These are phyloP conservation scores for Chauna torquata DNA, from an alignment of 2,113 vertebrate genomes.

Conservation along the genomic window DNA sequence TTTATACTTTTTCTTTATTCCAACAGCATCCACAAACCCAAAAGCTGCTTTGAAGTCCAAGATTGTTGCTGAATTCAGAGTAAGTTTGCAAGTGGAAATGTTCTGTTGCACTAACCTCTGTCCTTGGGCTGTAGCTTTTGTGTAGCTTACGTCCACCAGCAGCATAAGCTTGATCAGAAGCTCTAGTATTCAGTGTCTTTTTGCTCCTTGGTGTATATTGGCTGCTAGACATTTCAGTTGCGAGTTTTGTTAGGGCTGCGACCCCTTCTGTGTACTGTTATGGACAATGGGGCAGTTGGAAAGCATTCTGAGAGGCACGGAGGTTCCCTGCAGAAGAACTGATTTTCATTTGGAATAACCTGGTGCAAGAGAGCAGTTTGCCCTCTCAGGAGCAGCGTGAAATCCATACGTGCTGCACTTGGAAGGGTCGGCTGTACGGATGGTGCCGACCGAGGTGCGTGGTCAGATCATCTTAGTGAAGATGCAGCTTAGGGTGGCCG, in stretches of 20 bases:
- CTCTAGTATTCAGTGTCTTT: fast-evolving
- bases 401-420: fast-evolving
- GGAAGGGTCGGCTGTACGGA: not conserved
- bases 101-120: fast-evolving
- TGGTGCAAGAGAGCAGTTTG: not conserved
- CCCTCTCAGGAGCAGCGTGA: not conserved
- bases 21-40: constrained; percentile 80
- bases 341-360: not conserved
- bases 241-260: not conserved
- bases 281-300: too few relatives aligned
- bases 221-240: not conserved
- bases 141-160: not conserved
- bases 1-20: not conserved
- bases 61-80: constrained; percentile 95
- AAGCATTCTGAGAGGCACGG: fast-evolving
- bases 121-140: not conserved
- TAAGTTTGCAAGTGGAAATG: constrained; percentile 73
- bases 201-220: not conserved
- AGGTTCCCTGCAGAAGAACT: too few relatives aligned
- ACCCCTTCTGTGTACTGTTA: not conserved
- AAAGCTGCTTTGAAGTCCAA: constrained; percentile 96
- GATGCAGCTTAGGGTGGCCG: not conserved
- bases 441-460: fast-evolving
- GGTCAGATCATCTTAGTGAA: not conserved
- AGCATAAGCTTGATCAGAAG: not conserved